phyloP scores from a whole-genome alignment of 2,113 vertebrate genomes.

The Erpornis zantholeuca region DNA sequence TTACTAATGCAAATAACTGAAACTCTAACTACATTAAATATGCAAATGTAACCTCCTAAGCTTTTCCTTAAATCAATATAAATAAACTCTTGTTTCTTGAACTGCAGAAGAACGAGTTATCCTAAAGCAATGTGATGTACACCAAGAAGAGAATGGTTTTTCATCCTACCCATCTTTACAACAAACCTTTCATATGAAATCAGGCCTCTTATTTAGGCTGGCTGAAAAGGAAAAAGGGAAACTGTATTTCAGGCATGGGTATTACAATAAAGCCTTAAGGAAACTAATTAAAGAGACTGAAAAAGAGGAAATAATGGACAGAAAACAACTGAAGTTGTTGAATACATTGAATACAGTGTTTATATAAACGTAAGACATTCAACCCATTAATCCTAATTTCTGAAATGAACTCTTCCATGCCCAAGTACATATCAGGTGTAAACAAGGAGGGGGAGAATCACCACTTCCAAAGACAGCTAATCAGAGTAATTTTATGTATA shows the following conservation, averaged over 20 bases:
- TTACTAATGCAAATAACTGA: slow-evolving; percentile 37
- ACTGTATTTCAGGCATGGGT: background rate
- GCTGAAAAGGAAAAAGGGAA: background rate
- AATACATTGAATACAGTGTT: background rate
- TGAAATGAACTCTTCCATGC: background rate
- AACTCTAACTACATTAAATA: slow-evolving; percentile 47
- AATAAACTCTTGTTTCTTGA: slow-evolving; percentile 8
- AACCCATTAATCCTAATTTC: background rate
- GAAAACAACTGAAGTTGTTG: background rate
- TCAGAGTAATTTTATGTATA: background rate
- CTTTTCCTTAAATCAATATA: slow-evolving; percentile 29
- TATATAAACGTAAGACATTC: background rate
- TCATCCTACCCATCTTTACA: background rate
- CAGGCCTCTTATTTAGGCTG: background rate
- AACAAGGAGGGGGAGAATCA: background rate
- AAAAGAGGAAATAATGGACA: background rate
- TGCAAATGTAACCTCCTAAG: background rate
- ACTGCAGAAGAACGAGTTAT: background rate
- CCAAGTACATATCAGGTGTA: background rate
- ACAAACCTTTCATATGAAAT: slow-evolving; percentile 2
- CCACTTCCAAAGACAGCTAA: background rate
- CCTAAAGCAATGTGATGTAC: background rate
- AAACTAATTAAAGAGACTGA: background rate
- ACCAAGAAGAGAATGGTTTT: background rate
- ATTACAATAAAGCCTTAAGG: background rate